Conservation (phyloP, 2,888 invertebrate genomes). For the Meteorus colon region DNA sequence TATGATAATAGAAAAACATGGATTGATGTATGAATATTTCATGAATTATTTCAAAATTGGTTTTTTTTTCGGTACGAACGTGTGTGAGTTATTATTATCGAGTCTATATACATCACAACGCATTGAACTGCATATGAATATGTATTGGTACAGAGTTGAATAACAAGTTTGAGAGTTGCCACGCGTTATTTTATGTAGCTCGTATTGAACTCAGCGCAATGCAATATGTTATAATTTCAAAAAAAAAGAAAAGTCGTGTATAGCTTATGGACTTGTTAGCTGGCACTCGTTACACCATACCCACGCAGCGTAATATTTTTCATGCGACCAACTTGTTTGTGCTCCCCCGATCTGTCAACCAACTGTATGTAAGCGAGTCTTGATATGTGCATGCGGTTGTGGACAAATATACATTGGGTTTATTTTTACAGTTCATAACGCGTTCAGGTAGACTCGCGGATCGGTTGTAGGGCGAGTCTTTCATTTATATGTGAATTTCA, state of each 20-base stretch:
- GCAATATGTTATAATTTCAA: neutral
- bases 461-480: too few species aligned
- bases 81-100: neutral
- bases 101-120: neutral
- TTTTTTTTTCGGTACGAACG: too few species aligned
- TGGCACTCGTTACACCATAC: slow-evolving; percentile 37
- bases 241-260: neutral
- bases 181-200: neutral
- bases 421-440: too few species aligned
- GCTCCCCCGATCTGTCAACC: slow-evolving; percentile 41
- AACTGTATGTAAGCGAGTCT: neutral
- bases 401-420: too few species aligned
- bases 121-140: neutral
- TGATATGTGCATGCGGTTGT: slow-evolving; percentile 2
- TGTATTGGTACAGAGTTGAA: slow-evolving; percentile 13
- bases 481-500: too few species aligned
- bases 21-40: neutral
- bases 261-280: neutral
- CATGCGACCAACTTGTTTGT: slow-evolving; percentile 48
- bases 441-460: too few species aligned
- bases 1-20: neutral
- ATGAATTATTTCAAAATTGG: too few species aligned
- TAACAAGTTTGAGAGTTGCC: slow-evolving; percentile 14
- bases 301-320: slow-evolving; percentile 50
- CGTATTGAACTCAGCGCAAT: neutral